phyloP scores from a whole-genome alignment of 2,888 invertebrate genomes.

The Barypeithes pellucidus region DNA sequence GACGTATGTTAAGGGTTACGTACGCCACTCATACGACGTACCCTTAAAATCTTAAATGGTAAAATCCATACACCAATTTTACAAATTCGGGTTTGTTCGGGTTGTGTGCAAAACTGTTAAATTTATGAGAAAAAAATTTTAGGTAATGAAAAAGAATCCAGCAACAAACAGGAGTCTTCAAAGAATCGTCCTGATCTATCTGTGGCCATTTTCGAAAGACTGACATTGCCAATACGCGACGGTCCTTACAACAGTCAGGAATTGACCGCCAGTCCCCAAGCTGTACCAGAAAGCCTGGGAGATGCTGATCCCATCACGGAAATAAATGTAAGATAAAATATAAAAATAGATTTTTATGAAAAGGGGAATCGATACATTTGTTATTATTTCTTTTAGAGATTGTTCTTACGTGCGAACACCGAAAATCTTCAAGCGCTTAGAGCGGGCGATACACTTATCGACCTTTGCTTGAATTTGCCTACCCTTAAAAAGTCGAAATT shows the following conservation, averaged over 20 bases:
- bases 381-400: constrained; percentile 73
- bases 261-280: constrained; percentile 69
- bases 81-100: too few relatives aligned
- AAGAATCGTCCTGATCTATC: constrained; percentile 81
- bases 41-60: too few relatives aligned
- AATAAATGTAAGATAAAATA: constrained; percentile 68
- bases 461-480: constrained; percentile 87
- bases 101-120: too few relatives aligned
- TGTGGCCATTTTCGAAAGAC: constrained; percentile 81
- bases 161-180: constrained; percentile 74
- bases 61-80: too few relatives aligned
- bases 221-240: constrained; percentile 79
- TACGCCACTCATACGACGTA: too few relatives aligned
- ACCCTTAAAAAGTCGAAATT: constrained; percentile 77
- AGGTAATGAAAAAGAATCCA: constrained; percentile 72
- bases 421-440: constrained; percentile 85
- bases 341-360: too few relatives aligned
- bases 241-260: constrained; percentile 68
- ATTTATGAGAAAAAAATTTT: too few relatives aligned
- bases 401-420: constrained; percentile 85
- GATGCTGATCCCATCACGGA: constrained; percentile 69
- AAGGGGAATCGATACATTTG: too few relatives aligned
- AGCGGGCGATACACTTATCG: constrained; percentile 86
- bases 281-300: constrained; percentile 57
- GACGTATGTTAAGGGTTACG: too few relatives aligned